These are phyloP conservation scores for Zaprionus capensis DNA, from an alignment of 1,140 invertebrate species.

Conservation along the genomic window DNA sequence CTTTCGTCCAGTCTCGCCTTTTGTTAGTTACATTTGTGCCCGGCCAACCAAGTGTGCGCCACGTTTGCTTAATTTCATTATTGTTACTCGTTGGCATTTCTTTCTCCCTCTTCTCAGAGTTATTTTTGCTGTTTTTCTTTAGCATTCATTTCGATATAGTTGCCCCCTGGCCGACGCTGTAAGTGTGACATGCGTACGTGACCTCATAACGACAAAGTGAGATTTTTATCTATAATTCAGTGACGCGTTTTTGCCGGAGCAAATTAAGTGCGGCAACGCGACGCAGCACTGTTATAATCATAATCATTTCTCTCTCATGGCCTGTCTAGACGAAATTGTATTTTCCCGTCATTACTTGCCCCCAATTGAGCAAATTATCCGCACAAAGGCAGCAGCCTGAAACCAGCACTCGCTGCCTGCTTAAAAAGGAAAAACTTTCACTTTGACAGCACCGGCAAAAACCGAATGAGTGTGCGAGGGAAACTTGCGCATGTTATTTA, in stretches of 20 bases:
- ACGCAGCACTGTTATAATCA: slow-evolving; percentile 44
- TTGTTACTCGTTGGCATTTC: slow-evolving; percentile 56
- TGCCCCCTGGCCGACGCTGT: neutral
- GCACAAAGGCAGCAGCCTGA: neutral
- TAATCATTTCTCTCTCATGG: slow-evolving; percentile 48
- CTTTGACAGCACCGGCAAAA: slow-evolving; percentile 56
- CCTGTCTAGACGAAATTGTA: slow-evolving; percentile 71
- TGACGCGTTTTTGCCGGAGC: slow-evolving; percentile 45
- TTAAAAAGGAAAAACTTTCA: slow-evolving; percentile 57
- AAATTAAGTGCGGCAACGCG: slow-evolving; percentile 36
- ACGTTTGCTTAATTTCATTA: slow-evolving; percentile 80
- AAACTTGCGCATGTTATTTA: slow-evolving; percentile 72
- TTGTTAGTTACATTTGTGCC: slow-evolving; percentile 62
- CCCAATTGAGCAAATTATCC: slow-evolving; percentile 44
- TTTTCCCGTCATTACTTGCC: slow-evolving; percentile 71
- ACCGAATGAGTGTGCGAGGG: slow-evolving; percentile 13
- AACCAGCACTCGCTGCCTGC: neutral
- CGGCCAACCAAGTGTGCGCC: slow-evolving; percentile 44
- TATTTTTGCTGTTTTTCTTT: slow-evolving; percentile 1
- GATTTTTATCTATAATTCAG: slow-evolving; percentile 81
- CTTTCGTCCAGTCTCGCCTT: slow-evolving; percentile 24
- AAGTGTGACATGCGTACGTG: slow-evolving; percentile 64
- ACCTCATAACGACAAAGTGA: slow-evolving; percentile 79
- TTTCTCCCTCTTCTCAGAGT: neutral
- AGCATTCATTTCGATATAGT: slow-evolving; percentile 11